These are phyloP conservation scores for Rhopalosiphum maidis DNA, from an alignment of 1,140 invertebrate genomes.

Conservation along the genomic window DNA sequence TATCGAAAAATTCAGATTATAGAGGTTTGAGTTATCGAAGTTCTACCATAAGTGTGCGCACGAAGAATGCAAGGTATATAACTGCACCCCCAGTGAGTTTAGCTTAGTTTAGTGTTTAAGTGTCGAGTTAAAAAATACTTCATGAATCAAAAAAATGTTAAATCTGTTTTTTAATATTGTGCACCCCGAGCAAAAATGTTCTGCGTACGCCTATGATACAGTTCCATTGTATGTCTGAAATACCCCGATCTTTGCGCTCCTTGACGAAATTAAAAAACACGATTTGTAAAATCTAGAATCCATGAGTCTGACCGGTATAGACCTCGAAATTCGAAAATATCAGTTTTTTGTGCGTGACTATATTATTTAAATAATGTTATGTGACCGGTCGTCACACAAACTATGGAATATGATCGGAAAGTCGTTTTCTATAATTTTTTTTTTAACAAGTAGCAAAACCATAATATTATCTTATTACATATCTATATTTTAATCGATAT, in stretches of 20 bases:
- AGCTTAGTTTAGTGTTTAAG: too few relatives aligned
- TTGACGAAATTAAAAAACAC: neutral
- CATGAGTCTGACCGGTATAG: neutral
- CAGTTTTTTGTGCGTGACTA: slow-evolving; percentile 4
- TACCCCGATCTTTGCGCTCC: neutral
- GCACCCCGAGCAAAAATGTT: too few relatives aligned
- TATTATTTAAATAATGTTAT: slow-evolving; percentile 10
- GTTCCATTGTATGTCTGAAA: neutral
- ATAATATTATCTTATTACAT: slow-evolving; percentile 12
- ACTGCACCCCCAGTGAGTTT: too few relatives aligned
- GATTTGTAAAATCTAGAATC: neutral
- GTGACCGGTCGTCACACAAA: neutral
- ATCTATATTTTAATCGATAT: slow-evolving; percentile 2
- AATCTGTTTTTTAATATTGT: too few relatives aligned
- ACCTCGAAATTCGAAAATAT: neutral
- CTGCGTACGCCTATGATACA: too few relatives aligned
- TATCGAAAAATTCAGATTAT: too few relatives aligned
- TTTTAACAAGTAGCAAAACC: neutral
- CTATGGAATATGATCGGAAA: neutral
- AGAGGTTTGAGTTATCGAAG: too few relatives aligned
- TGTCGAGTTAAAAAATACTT: too few relatives aligned
- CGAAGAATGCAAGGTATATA: too few relatives aligned
- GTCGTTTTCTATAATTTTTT: neutral
- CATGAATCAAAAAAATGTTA: too few relatives aligned
- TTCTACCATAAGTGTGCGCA: too few relatives aligned